These are phyloP conservation scores for Equus quagga DNA, from an alignment of 2,113 vertebrate genomes.

Conservation along the genomic window DNA sequence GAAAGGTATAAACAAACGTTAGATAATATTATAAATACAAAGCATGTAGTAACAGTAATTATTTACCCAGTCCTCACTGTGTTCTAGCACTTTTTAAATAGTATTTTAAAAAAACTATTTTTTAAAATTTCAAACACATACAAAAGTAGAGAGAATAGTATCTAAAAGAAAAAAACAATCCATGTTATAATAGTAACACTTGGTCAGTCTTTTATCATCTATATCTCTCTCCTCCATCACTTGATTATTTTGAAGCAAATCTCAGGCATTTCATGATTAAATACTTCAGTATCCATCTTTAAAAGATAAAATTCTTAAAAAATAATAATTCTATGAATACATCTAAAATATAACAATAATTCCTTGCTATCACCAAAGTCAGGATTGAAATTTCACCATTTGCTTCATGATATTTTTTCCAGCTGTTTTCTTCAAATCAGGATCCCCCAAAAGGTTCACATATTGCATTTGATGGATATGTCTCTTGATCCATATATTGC, in stretches of 20 bases:
- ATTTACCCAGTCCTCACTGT: background rate
- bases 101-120: background rate
- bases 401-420: background rate
- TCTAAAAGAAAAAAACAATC: background rate
- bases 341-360: conserved; percentile 32
- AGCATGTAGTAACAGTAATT: background rate
- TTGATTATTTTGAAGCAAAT: conserved; percentile 42
- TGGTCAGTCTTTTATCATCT: background rate
- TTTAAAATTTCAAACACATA: conserved; percentile 38
- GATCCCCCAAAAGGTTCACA: background rate
- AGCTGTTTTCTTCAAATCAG: background rate
- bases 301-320: conserved; percentile 1
- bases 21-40: background rate
- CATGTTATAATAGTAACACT: background rate
- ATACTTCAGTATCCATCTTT: background rate
- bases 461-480: background rate
- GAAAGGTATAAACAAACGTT: background rate
- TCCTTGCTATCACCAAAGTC: background rate
- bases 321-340: background rate
- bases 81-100: background rate
- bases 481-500: background rate
- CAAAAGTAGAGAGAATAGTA: background rate
- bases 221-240: background rate
- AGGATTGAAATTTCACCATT: conserved; percentile 1
- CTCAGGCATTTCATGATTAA: conserved; percentile 37